Percentiles rank a stretch among this genome's conserved stretches.
Conservation (phyloP, 2,113 vertebrate species). For the Neolamprologus fasciatus region DNA sequence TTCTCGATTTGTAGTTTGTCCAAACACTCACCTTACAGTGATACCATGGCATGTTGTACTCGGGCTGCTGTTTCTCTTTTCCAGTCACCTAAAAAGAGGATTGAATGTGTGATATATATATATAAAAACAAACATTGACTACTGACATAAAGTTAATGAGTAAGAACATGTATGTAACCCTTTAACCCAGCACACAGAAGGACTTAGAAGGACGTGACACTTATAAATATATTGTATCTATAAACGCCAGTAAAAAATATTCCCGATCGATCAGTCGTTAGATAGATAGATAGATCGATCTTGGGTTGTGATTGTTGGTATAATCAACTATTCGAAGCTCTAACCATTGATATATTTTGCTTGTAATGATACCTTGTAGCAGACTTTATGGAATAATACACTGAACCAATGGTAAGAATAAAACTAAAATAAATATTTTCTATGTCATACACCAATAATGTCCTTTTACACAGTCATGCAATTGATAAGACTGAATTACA, state of each 20-base stretch:
- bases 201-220: background rate
- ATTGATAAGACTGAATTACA: background rate
- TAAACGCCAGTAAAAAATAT: background rate
- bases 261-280: background rate
- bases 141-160: background rate
- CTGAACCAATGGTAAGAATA: background rate
- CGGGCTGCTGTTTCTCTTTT: background rate
- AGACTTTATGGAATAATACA: background rate
- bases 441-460: background rate
- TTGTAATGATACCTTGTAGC: background rate
- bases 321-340: background rate
- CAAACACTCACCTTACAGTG: background rate
- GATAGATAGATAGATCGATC: accelerated
- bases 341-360: background rate
- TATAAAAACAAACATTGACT: background rate
- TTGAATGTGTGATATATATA: background rate
- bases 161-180: background rate
- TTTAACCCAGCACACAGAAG: background rate
- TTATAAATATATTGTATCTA: background rate
- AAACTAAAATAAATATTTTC: background rate
- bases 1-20: constrained; percentile 11
- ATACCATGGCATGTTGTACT: background rate
- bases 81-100: background rate
- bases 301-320: background rate
- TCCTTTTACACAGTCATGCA: background rate